Evolutionary conservation across 2,888 invertebrate genomes (phyloP), one percentile per base, ranked within the genome.

Genomic region (Phyllotreta striolata): DNA sequence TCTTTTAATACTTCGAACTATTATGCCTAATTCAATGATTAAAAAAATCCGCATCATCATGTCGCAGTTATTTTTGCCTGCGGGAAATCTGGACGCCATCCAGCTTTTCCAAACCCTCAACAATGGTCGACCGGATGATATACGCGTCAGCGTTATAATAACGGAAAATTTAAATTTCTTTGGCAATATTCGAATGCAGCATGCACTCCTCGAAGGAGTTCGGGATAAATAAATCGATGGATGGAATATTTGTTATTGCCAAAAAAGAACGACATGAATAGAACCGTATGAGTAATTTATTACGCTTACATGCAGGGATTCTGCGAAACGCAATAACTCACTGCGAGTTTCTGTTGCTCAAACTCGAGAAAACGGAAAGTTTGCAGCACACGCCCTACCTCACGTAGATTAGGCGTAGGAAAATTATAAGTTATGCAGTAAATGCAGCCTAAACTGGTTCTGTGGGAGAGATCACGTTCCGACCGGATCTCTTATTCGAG

Each of bases 341-440:
- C 6, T 12, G 51, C 10, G 10, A 51, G 24, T 51, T 37, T 9
- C 37, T 24, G 51, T 34, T 51, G 10, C 51, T 51, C 51, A 51
- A 34, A 34, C 51, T 14, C 51, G 37, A 34, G 51, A 35, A 51
- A 51, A 34, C 37, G 51, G 37, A 51, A 51, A 51, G 37, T 51
- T 35, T 24, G 51, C 37, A 5, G 51, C 37, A 34, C 12, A 51
- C 24, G 24, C 51, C 34, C 37, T 51, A 51, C 9, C 51, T 51
- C 58, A 58, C 58, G 61, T 61, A 61, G 38, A 44, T 14, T 24
- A 46, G 54, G 61, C 55, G 38, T 37, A 61, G 55, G 35, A 40
- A 54, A 61, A 61, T 52, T 54, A 61, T 61, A 61, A 54, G 43
- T 61, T 61, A 61, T 61, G 61, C 54, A 61, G 43, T 41, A 52